phyloP scores from a whole-genome alignment of 2,888 invertebrate species.

The Melanchra persicariae region DNA sequence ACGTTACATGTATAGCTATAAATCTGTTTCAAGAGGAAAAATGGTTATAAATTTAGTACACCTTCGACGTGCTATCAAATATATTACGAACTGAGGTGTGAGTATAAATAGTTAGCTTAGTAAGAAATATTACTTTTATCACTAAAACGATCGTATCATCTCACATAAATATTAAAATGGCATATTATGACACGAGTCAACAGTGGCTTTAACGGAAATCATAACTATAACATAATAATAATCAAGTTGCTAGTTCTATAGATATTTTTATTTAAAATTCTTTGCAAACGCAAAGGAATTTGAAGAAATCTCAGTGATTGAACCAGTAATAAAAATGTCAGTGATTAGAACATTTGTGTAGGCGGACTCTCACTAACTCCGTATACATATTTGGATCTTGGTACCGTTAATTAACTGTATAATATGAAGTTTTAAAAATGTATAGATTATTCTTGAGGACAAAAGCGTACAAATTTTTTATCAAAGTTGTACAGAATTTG shows the following conservation, averaged over 20 bases:
- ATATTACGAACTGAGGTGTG: slow-evolving; percentile 30
- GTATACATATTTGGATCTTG: slow-evolving; percentile 5
- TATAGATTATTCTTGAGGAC: background rate
- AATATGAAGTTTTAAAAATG: background rate
- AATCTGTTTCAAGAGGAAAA: slow-evolving; percentile 5
- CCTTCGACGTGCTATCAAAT: slow-evolving; percentile 36
- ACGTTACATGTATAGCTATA: background rate
- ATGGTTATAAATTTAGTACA: slow-evolving; percentile 28
- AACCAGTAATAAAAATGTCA: slow-evolving; percentile 36
- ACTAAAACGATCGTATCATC: slow-evolving; percentile 29
- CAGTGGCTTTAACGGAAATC: background rate
- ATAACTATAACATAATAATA: slow-evolving; percentile 23
- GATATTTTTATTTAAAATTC: slow-evolving; percentile 16
- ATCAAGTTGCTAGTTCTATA: background rate
- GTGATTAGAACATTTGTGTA: slow-evolving; percentile 39
- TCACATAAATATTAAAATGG: slow-evolving; percentile 29
- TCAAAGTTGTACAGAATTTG: slow-evolving; percentile 57
- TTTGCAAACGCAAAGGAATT: too few species aligned
- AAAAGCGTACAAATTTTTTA: slow-evolving; percentile 39
- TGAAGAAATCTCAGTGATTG: too few species aligned
- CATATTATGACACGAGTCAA: slow-evolving; percentile 7
- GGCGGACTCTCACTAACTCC: slow-evolving; percentile 35
- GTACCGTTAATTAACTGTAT: slow-evolving; percentile 31
- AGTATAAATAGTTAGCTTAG: slow-evolving; percentile 25
- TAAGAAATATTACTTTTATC: slow-evolving; percentile 21